Evolutionary conservation across 2,888 invertebrate genomes (phyloP).

Genomic region (Ochropacha duplaris): DNA sequence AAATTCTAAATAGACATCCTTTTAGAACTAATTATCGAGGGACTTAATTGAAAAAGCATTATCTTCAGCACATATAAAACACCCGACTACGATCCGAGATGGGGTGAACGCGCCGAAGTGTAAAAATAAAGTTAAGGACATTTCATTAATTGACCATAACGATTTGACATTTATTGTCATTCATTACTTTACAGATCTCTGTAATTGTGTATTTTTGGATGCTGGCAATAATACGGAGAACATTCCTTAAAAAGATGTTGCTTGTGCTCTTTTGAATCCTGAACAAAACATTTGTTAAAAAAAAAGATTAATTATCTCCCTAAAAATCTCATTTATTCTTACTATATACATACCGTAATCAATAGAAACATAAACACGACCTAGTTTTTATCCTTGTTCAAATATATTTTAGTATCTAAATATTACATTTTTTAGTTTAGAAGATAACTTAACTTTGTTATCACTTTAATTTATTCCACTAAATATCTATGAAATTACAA

Average conservation of each 20-base stretch:
- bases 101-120: slow-evolving; percentile 50
- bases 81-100: slow-evolving; percentile 22
- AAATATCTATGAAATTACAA: too few relatives aligned
- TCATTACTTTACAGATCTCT: slow-evolving; percentile 15
- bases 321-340: too few relatives aligned
- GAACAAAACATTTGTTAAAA: background rate
- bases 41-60: background rate
- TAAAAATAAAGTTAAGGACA: slow-evolving; percentile 62
- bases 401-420: too few relatives aligned
- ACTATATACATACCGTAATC: too few relatives aligned
- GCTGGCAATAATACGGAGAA: background rate
- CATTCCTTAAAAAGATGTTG: background rate
- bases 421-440: background rate
- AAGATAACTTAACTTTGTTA: too few relatives aligned
- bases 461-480: too few relatives aligned
- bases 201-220: background rate
- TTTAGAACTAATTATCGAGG: background rate
- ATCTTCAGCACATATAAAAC: background rate
- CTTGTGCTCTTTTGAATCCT: background rate
- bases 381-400: too few relatives aligned
- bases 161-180: slow-evolving; percentile 13
- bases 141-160: slow-evolving; percentile 35
- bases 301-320: background rate
- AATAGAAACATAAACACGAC: too few relatives aligned
- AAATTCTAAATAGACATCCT: too few relatives aligned